Conservation (phyloP, 2,888 invertebrate species). For the Athalia circularis region DNA sequence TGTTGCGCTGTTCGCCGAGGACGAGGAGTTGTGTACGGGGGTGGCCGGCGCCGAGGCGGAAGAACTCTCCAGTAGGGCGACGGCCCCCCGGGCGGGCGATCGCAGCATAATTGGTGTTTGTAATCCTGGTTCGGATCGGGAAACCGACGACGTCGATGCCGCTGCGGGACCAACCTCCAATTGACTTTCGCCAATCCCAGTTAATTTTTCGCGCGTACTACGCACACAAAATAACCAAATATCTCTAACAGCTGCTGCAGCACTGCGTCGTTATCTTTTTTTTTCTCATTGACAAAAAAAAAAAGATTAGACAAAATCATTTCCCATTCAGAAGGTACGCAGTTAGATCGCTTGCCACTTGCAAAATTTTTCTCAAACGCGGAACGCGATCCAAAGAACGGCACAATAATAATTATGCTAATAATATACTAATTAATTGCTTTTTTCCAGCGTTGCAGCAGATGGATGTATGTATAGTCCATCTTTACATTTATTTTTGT, state of each 20-base stretch:
- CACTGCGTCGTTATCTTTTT: too few species aligned
- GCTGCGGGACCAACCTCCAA: conserved; percentile 29
- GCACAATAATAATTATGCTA: too few species aligned
- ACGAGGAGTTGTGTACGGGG: conserved; percentile 61
- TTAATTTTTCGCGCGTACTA: conserved; percentile 65
- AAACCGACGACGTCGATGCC: conserved; percentile 53
- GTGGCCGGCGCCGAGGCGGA: conserved; percentile 65
- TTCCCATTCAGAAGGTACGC: too few species aligned
- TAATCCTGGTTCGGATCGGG: conserved; percentile 57
- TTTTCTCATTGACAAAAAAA: too few species aligned
- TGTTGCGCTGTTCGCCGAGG: conserved; percentile 46
- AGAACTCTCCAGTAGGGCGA: conserved; percentile 58
- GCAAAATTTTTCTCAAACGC: too few species aligned
- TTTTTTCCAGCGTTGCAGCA: too few species aligned
- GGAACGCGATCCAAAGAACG: too few species aligned
- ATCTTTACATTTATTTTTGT: not conserved
- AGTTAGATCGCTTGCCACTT: too few species aligned
- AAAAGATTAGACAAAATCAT: too few species aligned
- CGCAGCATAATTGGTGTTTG: conserved; percentile 64
- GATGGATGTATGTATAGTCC: not conserved
- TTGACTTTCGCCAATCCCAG: conserved; percentile 70
- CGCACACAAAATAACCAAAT: conserved; percentile 42
- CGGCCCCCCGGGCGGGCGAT: conserved; percentile 66
- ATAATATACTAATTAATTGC: too few species aligned
- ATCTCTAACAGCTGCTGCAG: conserved; percentile 3